A percentile compares a stretch with the other conserved stretches of the same genome.
Conservation (phyloP, 2,113 vertebrate genomes). For the Chascanopsetta lugubris region DNA sequence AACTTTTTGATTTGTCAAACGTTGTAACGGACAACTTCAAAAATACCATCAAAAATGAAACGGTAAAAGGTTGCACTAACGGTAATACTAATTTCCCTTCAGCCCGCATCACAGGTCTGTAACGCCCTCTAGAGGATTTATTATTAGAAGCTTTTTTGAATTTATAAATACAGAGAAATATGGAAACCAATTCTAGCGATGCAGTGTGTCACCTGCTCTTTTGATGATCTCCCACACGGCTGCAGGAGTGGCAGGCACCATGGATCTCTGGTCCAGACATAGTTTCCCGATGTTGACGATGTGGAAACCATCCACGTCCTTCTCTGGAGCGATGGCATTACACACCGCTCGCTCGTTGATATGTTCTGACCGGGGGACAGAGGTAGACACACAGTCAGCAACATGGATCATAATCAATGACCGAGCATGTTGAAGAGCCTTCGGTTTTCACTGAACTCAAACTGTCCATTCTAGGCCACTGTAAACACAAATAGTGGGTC, state of each 20-base stretch:
- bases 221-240: slow-evolving; percentile 94
- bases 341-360: slow-evolving; percentile 88
- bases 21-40: not conserved
- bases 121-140: too few relatives aligned
- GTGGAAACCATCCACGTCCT: slow-evolving; percentile 95
- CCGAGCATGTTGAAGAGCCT: too few relatives aligned
- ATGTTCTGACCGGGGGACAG: slow-evolving; percentile 79
- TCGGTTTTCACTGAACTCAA: too few relatives aligned
- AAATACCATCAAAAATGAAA: not conserved
- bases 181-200: too few relatives aligned
- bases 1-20: too few relatives aligned
- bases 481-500: too few relatives aligned
- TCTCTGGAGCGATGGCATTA: slow-evolving; percentile 88
- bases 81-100: not conserved
- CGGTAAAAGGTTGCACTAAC: not conserved
- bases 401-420: too few relatives aligned
- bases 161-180: too few relatives aligned
- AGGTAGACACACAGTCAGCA: not conserved
- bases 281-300: slow-evolving; percentile 90
- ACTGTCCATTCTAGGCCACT: too few relatives aligned
- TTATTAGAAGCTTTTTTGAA: too few relatives aligned
- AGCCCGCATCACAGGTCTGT: too few relatives aligned
- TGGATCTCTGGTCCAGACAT: slow-evolving; percentile 89
- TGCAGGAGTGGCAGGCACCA: slow-evolving; percentile 90
- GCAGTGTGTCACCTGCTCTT: slow-evolving; percentile 82